Percentiles rank a stretch among this genome's conserved stretches.
phyloP scores from a whole-genome alignment of 2,113 vertebrate genomes.

The Enhydra lutris region DNA sequence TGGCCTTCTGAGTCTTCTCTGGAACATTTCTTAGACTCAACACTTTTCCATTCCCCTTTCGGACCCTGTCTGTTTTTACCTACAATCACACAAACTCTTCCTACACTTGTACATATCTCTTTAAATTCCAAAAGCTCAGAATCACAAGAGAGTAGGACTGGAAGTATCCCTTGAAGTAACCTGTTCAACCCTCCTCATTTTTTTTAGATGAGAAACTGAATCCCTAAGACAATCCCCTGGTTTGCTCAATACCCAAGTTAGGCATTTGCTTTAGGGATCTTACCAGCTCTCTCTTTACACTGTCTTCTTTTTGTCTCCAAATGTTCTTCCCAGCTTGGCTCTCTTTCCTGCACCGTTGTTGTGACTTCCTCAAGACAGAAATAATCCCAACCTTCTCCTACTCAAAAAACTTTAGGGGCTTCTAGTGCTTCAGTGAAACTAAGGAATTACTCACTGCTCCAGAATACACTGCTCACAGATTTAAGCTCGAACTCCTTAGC shows the following conservation, averaged over 20 bases:
- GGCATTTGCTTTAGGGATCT: neutral
- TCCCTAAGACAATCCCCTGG: neutral
- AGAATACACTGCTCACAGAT: neutral
- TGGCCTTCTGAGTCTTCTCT: neutral
- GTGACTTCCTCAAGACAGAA: neutral
- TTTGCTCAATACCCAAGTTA: neutral
- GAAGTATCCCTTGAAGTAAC: neutral
- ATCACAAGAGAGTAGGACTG: neutral
- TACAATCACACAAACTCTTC: neutral
- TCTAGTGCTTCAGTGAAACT: neutral
- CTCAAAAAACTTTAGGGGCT: neutral
- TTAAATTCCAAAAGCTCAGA: neutral
- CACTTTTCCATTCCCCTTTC: neutral
- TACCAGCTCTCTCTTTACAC: neutral
- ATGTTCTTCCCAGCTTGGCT: neutral
- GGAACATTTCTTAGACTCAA: slow-evolving; percentile 23
- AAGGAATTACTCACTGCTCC: neutral
- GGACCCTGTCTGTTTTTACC: neutral
- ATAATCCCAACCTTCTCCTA: neutral
- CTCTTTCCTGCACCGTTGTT: neutral
- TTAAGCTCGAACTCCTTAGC: neutral
- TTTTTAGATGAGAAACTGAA: neutral
- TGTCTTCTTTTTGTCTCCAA: neutral
- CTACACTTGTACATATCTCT: neutral
- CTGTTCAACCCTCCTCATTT: neutral